These are phyloP conservation scores for Meda fulgida DNA, from an alignment of 2,797 vertebrate genomes.

Conservation along the genomic window DNA sequence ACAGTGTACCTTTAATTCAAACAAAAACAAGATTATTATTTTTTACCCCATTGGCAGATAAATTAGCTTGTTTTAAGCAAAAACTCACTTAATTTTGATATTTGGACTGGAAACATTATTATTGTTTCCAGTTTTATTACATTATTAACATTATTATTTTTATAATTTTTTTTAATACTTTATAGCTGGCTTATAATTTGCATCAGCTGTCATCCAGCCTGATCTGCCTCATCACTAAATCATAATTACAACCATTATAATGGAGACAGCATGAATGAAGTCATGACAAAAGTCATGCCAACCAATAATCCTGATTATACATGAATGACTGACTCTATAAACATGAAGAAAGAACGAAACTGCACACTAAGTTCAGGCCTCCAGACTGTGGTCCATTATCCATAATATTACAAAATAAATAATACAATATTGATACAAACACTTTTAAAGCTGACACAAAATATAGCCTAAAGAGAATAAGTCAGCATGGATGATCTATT, in stretches of 20 bases:
- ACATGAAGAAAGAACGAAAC: not conserved
- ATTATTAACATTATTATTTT: too few relatives aligned
- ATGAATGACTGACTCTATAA: not conserved
- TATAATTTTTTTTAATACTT: too few relatives aligned
- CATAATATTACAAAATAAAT: not conserved
- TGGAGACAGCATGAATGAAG: not conserved
- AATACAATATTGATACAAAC: not conserved
- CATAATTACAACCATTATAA: not conserved
- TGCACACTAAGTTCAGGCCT: not conserved
- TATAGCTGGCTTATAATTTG: not conserved
- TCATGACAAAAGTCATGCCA: not conserved
- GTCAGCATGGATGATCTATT: not conserved
- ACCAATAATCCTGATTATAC: constrained; percentile 23
- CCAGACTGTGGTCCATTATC: not conserved
- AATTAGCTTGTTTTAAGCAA: too few relatives aligned
- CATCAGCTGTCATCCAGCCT: not conserved
- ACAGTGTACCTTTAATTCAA: too few relatives aligned
- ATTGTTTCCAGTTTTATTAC: too few relatives aligned
- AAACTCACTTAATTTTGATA: too few relatives aligned
- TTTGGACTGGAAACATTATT: too few relatives aligned
- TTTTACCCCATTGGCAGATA: too few relatives aligned
- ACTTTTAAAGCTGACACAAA: not conserved
- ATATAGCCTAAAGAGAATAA: not conserved
- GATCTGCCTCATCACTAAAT: not conserved
- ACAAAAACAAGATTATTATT: too few relatives aligned